Evolutionary conservation across 2,888 invertebrate species (phyloP).

Genomic region (Drosophila stalkeri): DNA sequence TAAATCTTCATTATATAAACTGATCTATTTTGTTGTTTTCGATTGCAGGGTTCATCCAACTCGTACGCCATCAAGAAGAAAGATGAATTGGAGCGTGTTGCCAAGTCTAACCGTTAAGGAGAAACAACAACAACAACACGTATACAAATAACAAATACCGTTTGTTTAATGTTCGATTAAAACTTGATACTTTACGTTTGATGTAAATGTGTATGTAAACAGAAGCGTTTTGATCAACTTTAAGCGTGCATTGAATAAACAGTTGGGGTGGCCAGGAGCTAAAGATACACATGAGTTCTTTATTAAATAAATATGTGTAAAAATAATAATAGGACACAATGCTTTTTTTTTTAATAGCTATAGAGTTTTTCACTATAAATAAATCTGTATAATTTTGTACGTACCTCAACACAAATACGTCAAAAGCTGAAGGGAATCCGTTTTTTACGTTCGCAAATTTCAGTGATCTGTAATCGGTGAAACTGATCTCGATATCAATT

Average conservation of each 20-base stretch:
- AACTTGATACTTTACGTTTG: constrained; percentile 58
- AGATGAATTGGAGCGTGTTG: constrained; percentile 99
- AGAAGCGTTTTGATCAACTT: constrained; percentile 55
- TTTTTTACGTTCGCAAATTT: constrained; percentile 12
- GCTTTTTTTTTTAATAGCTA: constrained; percentile 55
- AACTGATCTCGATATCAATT: not conserved
- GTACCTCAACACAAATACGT: constrained; percentile 19
- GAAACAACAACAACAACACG: constrained; percentile 29
- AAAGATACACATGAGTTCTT: constrained; percentile 42
- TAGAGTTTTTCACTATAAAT: constrained; percentile 41
- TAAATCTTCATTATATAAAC: not conserved
- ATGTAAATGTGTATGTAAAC: constrained; percentile 56
- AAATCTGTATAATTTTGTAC: constrained; percentile 36
- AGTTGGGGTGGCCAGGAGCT: constrained; percentile 38
- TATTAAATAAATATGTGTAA: constrained; percentile 55
- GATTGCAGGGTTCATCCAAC: constrained; percentile 96
- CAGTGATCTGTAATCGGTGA: constrained; percentile 4
- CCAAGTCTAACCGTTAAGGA: constrained; percentile 99
- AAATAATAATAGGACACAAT: constrained; percentile 51
- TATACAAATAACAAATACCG: constrained; percentile 58
- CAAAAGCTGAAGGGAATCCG: constrained; percentile 1
- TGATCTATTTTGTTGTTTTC: constrained; percentile 8
- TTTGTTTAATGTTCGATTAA: constrained; percentile 62
- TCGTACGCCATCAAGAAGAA: constrained; percentile 99
- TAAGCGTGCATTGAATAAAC: constrained; percentile 52